Evolutionary conservation across 2,888 invertebrate genomes (phyloP), one percentile per base, ranked within the genome.

Genomic region (Brenthis daphne): DNA sequence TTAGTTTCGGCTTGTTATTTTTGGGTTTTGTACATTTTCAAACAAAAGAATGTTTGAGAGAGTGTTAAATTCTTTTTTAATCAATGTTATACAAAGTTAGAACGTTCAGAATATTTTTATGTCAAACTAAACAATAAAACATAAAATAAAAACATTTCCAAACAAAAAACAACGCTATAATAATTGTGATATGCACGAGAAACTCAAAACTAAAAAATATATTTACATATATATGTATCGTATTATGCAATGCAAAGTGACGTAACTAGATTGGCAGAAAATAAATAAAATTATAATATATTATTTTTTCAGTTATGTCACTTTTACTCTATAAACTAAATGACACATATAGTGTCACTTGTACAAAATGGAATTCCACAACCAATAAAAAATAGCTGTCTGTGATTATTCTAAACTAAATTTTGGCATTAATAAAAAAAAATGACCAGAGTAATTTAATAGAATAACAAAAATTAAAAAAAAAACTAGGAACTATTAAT

Each of bases 321-420:
- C 51, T 53, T 53, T 53, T 6, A 6, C 11, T 16, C 6, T 53
- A 53, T 16, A 16, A 16, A 53, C 16, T 6, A 33, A 20, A 54
- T 20, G 37, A 20, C 29, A 60, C 50, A 16, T 60, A 50, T 60
- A 58, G 20, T 57, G 43, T 16, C 5, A 58, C 29, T 58, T 58
- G n/a, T 11, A 58, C 4, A 58, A 4, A 63, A 43, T 65, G 56
- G 57, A 68, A 56, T 58, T 66, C 74, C 66, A 63, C 57, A 63
- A 73, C 69, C 71, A 68, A 66, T 48, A 53, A 54, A 55, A 57
- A 54, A 60, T 43, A 55, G 55, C 65, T 66, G n/a, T 20, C 33
- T 53, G 56, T 16, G 50, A 6, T 37, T 43, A 53, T 53, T 33
- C 29, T 16, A 56, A 53, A 50, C 4, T 37, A 56, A 63, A 20